These are phyloP conservation scores for Pempheris klunzingeri DNA, from an alignment of 2,797 vertebrate species.

Conservation along the genomic window DNA sequence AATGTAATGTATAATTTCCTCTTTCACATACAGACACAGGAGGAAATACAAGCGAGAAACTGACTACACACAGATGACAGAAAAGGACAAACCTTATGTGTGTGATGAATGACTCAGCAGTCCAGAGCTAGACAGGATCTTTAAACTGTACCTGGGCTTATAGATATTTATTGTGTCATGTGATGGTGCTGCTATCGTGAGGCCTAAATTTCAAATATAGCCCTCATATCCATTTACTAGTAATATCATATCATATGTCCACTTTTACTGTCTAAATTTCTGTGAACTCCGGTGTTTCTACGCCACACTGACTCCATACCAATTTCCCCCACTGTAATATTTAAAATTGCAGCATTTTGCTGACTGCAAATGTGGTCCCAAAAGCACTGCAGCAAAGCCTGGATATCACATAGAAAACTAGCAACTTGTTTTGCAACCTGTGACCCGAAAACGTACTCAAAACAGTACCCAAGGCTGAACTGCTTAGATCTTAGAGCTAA, in stretches of 20 bases:
- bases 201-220: slow-evolving; percentile 9
- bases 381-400: slow-evolving; percentile 19
- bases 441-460: background rate
- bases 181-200: slow-evolving; percentile 29
- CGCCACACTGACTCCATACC: slow-evolving; percentile 2
- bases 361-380: background rate
- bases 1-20: slow-evolving; percentile 4
- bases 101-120: slow-evolving; percentile 56
- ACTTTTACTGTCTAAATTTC: slow-evolving; percentile 6
- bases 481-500: background rate
- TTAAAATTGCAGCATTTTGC: slow-evolving; percentile 11
- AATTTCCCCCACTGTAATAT: background rate
- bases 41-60: slow-evolving; percentile 32
- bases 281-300: background rate
- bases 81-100: slow-evolving; percentile 11
- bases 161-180: slow-evolving; percentile 32
- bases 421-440: slow-evolving; percentile 9
- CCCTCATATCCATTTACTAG: background rate
- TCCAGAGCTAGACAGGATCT: slow-evolving; percentile 8
- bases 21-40: slow-evolving; percentile 13
- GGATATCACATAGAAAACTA: slow-evolving; percentile 10
- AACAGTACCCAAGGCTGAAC: background rate
- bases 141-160: slow-evolving; percentile 7
- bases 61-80: slow-evolving; percentile 27
- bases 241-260: slow-evolving; percentile 6